Evolutionary conservation across 1,140 invertebrate genomes (phyloP).

Genomic region (Eubasilissa regina): DNA sequence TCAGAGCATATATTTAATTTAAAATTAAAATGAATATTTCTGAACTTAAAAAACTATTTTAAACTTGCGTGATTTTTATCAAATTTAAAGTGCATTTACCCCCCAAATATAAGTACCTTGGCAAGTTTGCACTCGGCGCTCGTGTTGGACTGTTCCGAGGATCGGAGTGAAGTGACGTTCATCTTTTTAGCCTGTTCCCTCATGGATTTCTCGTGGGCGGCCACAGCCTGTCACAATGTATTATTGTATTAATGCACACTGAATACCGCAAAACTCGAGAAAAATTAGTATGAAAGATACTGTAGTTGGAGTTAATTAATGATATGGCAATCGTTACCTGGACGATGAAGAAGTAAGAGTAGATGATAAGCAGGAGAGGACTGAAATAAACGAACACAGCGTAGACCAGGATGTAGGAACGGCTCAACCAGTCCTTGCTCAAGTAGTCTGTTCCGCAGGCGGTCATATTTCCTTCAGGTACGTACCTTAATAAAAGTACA

Average conservation of each 20-base stretch:
- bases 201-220: constrained; percentile 81
- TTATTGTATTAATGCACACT: background rate
- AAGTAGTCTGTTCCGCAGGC: constrained; percentile 87
- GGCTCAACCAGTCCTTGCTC: constrained; percentile 75
- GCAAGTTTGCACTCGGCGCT: constrained; percentile 78
- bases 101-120: constrained; percentile 65
- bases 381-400: constrained; percentile 76
- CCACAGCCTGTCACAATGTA: constrained; percentile 71
- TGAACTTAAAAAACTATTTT: no score
- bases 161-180: constrained; percentile 79
- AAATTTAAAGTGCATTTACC: no score
- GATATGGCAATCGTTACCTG: constrained; percentile 67
- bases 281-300: background rate
- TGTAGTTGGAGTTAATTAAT: background rate
- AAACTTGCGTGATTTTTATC: no score
- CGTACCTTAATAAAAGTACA: constrained; percentile 79
- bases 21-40: no score
- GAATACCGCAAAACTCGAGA: background rate
- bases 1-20: no score
- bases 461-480: constrained; percentile 86
- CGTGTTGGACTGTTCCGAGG: constrained; percentile 75
- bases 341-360: constrained; percentile 82
- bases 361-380: constrained; percentile 79
- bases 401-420: constrained; percentile 79
- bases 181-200: constrained; percentile 82